A percentile compares a stretch with the other conserved stretches of the same genome.
Evolutionary conservation across 2,888 invertebrate species (phyloP).

Genomic region (Scaptomyza tumidula): DNA sequence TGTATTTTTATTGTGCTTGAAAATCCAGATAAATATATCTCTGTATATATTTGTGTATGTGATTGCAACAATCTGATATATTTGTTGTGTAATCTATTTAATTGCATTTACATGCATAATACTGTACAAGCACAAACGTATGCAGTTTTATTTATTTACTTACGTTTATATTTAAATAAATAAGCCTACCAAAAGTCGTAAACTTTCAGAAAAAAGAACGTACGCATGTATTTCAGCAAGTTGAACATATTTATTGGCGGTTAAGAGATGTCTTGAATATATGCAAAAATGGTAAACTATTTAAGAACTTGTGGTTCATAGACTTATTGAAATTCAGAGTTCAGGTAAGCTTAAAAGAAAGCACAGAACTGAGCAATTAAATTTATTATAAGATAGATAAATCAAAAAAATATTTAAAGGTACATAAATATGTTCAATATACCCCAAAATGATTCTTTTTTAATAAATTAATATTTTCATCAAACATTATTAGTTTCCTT

Average conservation of each 20-base stretch:
- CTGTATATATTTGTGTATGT: slow-evolving; percentile 2
- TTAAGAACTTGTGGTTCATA: neutral
- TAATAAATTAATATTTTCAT: no score
- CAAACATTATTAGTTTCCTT: no score
- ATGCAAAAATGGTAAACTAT: neutral
- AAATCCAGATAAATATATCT: slow-evolving; percentile 68
- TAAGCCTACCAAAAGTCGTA: neutral
- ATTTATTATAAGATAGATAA: neutral
- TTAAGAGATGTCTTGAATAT: neutral
- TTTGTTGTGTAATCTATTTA: slow-evolving; percentile 60
- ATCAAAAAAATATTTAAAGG: neutral
- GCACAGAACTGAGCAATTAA: neutral
- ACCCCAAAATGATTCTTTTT: no score
- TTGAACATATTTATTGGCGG: neutral
- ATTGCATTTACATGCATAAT: slow-evolving; percentile 59
- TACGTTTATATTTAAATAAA: slow-evolving; percentile 6
- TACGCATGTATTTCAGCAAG: neutral
- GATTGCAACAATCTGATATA: slow-evolving; percentile 46
- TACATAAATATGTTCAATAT: no score
- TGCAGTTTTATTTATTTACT: slow-evolving; percentile 14
- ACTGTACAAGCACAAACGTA: slow-evolving; percentile 12
- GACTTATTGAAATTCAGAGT: neutral
- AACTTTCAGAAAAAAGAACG: no score
- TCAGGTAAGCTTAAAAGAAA: neutral
- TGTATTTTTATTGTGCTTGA: slow-evolving; percentile 57